Evolutionary conservation across 2,113 vertebrate species (phyloP).

Genomic region (Kobus ellipsiprymnus): DNA sequence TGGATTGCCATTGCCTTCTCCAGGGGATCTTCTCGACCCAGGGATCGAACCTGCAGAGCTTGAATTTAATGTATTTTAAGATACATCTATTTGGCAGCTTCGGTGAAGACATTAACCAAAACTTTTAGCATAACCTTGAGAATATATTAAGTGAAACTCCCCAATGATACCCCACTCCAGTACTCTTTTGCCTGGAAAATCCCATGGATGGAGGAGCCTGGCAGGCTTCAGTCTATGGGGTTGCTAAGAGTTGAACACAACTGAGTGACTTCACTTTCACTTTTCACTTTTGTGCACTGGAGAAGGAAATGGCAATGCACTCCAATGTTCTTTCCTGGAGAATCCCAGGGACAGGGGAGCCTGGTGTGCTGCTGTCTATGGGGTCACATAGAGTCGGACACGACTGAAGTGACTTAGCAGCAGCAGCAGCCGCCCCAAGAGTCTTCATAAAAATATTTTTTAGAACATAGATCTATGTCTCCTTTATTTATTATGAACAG

Average conservation of each 20-base stretch:
- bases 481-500: background rate
- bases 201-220: background rate
- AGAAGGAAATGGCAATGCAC: too few species aligned
- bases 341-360: too few species aligned
- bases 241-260: too few species aligned
- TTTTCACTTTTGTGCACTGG: too few species aligned
- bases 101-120: background rate
- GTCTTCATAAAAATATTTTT: background rate
- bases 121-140: background rate
- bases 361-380: too few species aligned
- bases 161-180: background rate
- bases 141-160: background rate
- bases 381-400: too few species aligned
- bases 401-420: too few species aligned
- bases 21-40: background rate
- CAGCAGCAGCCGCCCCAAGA: background rate
- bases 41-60: background rate
- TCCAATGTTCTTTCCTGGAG: too few species aligned
- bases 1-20: background rate
- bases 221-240: too few species aligned
- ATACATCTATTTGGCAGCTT: background rate
- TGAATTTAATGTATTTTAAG: slow-evolving; percentile 32
- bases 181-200: background rate
- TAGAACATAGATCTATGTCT: background rate
- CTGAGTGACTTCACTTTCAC: too few species aligned